phyloP scores from a whole-genome alignment of 2,888 invertebrate species.

The Spodoptera picta region DNA sequence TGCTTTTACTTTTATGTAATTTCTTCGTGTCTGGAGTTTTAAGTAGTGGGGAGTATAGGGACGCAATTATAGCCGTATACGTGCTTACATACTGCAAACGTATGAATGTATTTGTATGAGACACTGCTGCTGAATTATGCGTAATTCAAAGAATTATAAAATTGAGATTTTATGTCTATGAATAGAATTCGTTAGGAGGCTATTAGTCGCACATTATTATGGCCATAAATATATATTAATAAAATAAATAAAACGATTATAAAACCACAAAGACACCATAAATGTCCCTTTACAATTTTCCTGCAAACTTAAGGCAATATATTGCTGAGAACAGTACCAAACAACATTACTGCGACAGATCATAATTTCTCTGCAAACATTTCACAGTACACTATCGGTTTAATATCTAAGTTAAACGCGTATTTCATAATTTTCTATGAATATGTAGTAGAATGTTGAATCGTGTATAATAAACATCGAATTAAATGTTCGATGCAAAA shows the following conservation, averaged over 20 bases:
- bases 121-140: neutral
- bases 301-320: slow-evolving; percentile 15
- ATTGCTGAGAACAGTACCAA: slow-evolving; percentile 28
- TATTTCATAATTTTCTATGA: slow-evolving; percentile 68
- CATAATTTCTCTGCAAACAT: slow-evolving; percentile 53
- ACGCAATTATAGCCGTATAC: slow-evolving; percentile 5
- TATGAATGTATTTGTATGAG: neutral
- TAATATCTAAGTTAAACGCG: slow-evolving; percentile 57
- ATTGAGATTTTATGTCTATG: neutral
- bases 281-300: slow-evolving; percentile 13
- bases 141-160: neutral
- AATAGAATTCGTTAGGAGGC: neutral
- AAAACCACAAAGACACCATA: slow-evolving; percentile 33
- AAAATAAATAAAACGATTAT: slow-evolving; percentile 9
- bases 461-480: slow-evolving; percentile 60
- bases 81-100: neutral
- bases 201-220: too few species aligned
- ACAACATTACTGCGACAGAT: slow-evolving; percentile 32
- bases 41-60: slow-evolving; percentile 35
- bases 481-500: slow-evolving; percentile 58
- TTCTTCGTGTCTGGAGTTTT: slow-evolving; percentile 57
- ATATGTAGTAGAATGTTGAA: slow-evolving; percentile 66
- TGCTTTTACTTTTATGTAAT: slow-evolving; percentile 73
- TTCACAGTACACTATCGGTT: slow-evolving; percentile 59
- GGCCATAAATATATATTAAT: too few species aligned